Conservation (phyloP, 2,113 vertebrate species). For the Tricholaema leucomelas region DNA sequence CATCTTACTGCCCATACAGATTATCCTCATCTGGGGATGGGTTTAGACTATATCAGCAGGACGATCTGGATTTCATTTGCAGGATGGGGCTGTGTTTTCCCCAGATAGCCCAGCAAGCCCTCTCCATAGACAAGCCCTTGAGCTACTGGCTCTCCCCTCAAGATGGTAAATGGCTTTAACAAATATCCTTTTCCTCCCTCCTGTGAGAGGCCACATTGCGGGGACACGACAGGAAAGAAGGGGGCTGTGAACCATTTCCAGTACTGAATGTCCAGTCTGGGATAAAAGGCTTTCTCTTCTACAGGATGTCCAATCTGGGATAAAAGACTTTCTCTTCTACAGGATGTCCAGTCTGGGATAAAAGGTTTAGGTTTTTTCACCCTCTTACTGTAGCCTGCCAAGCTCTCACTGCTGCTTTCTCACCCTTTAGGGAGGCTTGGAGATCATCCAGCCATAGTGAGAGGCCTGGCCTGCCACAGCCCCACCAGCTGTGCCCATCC, state of each 20-base stretch:
- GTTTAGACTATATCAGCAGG: not conserved
- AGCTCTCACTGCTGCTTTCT: not conserved
- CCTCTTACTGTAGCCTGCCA: not conserved
- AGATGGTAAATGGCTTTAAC: not conserved
- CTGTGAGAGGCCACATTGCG: rapidly evolving
- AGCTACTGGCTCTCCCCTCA: not conserved
- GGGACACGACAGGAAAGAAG: not conserved
- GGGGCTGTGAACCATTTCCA: not conserved
- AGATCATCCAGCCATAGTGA: not conserved
- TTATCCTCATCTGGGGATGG: not conserved
- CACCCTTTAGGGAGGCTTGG: not conserved
- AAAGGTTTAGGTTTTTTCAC: not conserved
- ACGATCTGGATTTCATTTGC: not conserved
- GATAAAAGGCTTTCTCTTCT: not conserved
- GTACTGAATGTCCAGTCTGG: not conserved
- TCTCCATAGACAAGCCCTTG: not conserved
- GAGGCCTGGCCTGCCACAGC: not conserved
- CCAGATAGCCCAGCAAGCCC: not conserved
- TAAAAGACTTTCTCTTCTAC: not conserved
- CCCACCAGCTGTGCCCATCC: not conserved
- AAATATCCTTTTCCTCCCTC: not conserved
- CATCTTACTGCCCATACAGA: not conserved
- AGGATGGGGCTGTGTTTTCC: not conserved
- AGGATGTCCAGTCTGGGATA: not conserved
- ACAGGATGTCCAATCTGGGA: not conserved